Conservation (phyloP, 2,888 invertebrate genomes). For the Amphipoea oculea region DNA sequence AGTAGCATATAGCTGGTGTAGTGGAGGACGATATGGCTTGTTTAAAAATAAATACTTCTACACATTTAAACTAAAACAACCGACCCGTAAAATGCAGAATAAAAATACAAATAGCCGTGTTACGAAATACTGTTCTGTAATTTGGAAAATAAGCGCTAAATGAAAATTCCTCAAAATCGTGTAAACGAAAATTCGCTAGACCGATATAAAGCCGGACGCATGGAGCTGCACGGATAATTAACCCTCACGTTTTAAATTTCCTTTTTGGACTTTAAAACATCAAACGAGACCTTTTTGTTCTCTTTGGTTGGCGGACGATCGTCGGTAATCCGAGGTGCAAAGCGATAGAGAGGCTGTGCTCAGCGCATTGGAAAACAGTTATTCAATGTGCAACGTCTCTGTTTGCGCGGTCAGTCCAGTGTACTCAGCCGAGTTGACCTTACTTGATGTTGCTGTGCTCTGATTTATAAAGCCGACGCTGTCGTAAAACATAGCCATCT, state of each 20-base stretch:
- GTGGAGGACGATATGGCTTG: constrained; percentile 43
- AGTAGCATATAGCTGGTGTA: constrained; percentile 68
- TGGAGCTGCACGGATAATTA: constrained; percentile 75
- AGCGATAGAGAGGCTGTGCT: constrained; percentile 76
- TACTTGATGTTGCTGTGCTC: constrained; percentile 48
- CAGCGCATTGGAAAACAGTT: constrained; percentile 84
- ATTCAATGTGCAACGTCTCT: constrained; percentile 75
- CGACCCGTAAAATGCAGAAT: constrained; percentile 21
- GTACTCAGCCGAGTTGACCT: constrained; percentile 67
- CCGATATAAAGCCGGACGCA: constrained; percentile 64
- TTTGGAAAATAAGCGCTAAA: constrained; percentile 39
- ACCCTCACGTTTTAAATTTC: constrained; percentile 71
- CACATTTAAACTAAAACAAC: constrained; percentile 40
- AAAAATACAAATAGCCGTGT: constrained; percentile 32
- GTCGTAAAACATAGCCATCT: constrained; percentile 52
- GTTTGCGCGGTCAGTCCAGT: constrained; percentile 74
- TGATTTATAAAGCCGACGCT: constrained; percentile 60
- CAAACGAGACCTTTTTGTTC: constrained; percentile 74
- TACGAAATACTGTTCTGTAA: constrained; percentile 32
- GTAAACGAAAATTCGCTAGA: constrained; percentile 50
- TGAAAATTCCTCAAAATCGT: constrained; percentile 53
- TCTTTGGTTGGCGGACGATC: constrained; percentile 70
- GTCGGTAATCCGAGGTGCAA: constrained; percentile 81
- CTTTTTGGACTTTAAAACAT: constrained; percentile 76
- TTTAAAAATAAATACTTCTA: constrained; percentile 53